These are phyloP conservation scores for Imbricaverruca yamaguchii DNA, from an alignment of 2,888 invertebrate genomes.

Conservation along the genomic window DNA sequence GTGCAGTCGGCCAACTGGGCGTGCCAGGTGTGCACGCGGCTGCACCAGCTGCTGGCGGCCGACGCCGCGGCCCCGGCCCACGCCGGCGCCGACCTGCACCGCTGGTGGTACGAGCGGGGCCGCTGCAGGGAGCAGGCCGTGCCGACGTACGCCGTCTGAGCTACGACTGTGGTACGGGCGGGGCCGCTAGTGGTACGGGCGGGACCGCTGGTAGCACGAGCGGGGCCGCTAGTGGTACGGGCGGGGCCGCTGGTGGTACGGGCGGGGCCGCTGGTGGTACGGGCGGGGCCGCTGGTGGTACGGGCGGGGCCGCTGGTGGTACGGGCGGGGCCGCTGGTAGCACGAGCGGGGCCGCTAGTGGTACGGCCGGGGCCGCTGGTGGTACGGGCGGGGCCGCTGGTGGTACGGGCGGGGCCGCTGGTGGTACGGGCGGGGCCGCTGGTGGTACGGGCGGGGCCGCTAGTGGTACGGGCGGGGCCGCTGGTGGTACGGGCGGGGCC, in stretches of 20 bases:
- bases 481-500: slow-evolving; percentile 7
- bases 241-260: background rate
- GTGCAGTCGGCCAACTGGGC: slow-evolving; percentile 11
- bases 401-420: slow-evolving; percentile 2
- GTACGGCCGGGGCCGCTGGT: background rate
- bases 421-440: background rate
- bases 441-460: slow-evolving; percentile 2
- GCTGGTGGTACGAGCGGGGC: slow-evolving; percentile 7
- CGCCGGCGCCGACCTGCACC: background rate
- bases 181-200: slow-evolving; percentile 6
- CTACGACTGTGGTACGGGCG: no score
- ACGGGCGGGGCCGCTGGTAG: background rate
- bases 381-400: slow-evolving; percentile 1
- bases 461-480: background rate
- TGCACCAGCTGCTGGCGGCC: background rate
- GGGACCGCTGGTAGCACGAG: slow-evolving; percentile 1
- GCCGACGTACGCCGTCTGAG: background rate
- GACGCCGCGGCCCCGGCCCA: background rate
- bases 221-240: background rate
- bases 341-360: no score
- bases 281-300: background rate
- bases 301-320: background rate
- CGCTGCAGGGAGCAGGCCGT: background rate
- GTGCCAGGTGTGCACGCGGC: background rate
- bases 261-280: slow-evolving; percentile 1